phyloP scores from a whole-genome alignment of 2,797 vertebrate genomes.

The Nothura maculosa region DNA sequence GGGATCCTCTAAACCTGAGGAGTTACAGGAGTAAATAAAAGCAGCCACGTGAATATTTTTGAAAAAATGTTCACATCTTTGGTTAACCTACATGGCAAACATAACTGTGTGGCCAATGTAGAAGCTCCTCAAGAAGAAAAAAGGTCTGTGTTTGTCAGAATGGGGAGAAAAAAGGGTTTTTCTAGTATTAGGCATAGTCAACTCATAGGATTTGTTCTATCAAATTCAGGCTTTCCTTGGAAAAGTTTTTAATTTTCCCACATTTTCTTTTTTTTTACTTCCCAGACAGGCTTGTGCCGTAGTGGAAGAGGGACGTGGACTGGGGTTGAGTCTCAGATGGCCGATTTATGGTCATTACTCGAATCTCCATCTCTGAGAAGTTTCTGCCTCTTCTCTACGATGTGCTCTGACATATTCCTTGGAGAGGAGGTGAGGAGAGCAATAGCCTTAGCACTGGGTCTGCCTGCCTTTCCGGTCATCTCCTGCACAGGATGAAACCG shows the following conservation, averaged over 20 bases:
- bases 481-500: background rate
- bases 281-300: background rate
- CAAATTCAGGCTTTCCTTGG: background rate
- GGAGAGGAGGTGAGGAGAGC: background rate
- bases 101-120: background rate
- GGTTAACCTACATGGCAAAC: background rate
- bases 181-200: background rate
- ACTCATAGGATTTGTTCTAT: background rate
- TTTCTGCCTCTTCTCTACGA: background rate
- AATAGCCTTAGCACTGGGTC: background rate
- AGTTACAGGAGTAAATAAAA: background rate
- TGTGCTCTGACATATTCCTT: background rate
- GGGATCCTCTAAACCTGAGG: background rate
- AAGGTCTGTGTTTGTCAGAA: background rate
- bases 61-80: background rate
- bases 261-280: background rate
- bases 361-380: accelerated
- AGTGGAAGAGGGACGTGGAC: background rate
- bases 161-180: background rate
- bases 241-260: background rate
- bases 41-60: background rate
- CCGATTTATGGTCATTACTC: background rate
- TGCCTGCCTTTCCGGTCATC: background rate
- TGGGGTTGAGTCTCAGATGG: background rate
- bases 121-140: background rate